A percentile compares a stretch with the other conserved stretches of the same genome.
phyloP scores from a whole-genome alignment of 2,113 vertebrate genomes.

The Campylorhamphus procurvoides region DNA sequence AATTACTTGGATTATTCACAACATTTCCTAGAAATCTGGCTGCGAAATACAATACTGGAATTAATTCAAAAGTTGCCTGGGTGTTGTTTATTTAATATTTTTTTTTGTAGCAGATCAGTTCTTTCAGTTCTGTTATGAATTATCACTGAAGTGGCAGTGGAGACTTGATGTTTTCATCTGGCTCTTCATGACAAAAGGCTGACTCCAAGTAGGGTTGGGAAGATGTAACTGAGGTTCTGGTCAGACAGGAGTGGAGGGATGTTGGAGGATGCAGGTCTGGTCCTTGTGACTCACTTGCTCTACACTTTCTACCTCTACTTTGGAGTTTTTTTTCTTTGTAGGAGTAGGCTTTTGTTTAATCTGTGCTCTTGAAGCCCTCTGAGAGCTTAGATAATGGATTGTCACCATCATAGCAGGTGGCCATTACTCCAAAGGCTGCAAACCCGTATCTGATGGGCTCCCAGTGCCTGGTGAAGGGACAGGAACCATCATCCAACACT shows the following conservation, averaged over 20 bases:
- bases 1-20: slow-evolving; percentile 64
- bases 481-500: neutral
- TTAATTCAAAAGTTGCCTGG: slow-evolving; percentile 52
- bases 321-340: neutral
- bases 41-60: slow-evolving; percentile 65
- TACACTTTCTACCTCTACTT: neutral
- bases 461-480: neutral
- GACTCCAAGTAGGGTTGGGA: neutral
- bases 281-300: neutral
- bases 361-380: neutral
- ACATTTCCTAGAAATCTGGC: slow-evolving; percentile 64
- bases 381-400: neutral
- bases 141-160: slow-evolving; percentile 27
- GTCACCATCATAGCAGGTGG: neutral
- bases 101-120: neutral
- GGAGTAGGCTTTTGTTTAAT: neutral
- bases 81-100: neutral
- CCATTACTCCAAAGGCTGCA: neutral
- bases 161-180: neutral
- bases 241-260: neutral
- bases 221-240: neutral
- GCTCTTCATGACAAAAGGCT: neutral
- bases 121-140: slow-evolving; percentile 49
- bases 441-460: neutral
- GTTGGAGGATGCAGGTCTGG: neutral